These are phyloP conservation scores for Machimus atricapillus DNA, from an alignment of 2,888 invertebrate species.

Conservation along the genomic window DNA sequence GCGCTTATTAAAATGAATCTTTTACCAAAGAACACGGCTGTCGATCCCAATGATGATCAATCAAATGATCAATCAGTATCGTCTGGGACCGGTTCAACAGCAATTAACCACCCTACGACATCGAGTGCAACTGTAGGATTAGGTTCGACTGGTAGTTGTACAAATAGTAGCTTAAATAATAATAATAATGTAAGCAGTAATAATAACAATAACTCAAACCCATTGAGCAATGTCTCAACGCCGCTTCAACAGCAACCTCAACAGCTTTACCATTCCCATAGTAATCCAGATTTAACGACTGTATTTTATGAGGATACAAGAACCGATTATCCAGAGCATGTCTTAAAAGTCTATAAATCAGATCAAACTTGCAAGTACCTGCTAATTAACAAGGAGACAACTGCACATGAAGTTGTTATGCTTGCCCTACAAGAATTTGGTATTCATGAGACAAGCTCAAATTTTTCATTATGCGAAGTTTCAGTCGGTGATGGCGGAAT, in stretches of 20 bases:
- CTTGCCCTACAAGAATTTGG: constrained; percentile 95
- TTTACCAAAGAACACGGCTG: constrained; percentile 78
- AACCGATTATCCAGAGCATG: constrained; percentile 93
- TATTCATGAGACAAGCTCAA: constrained; percentile 91
- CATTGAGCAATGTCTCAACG: neutral
- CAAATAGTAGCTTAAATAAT: constrained; percentile 28
- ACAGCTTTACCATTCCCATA: constrained; percentile 77
- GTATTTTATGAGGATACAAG: constrained; percentile 81
- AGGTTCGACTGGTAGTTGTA: constrained; percentile 50
- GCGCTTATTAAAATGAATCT: constrained; percentile 90
- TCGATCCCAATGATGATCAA: constrained; percentile 51
- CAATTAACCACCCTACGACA: constrained; percentile 55
- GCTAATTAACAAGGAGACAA: constrained; percentile 92
- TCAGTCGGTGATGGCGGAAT: constrained; percentile 95
- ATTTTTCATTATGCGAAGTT: constrained; percentile 95
- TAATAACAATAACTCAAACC: constrained; percentile 1
- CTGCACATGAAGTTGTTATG: constrained; percentile 93
- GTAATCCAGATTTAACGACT: constrained; percentile 86
- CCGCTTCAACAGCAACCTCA: neutral
- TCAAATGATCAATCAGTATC: constrained; percentile 49
- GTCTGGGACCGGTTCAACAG: constrained; percentile 69
- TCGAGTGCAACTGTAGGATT: constrained; percentile 62
- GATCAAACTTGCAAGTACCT: constrained; percentile 99
- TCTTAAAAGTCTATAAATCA: constrained; percentile 92
- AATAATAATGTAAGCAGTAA: constrained; percentile 23